phyloP scores from a whole-genome alignment of 2,797 vertebrate species.

The Gallinago stenura region DNA sequence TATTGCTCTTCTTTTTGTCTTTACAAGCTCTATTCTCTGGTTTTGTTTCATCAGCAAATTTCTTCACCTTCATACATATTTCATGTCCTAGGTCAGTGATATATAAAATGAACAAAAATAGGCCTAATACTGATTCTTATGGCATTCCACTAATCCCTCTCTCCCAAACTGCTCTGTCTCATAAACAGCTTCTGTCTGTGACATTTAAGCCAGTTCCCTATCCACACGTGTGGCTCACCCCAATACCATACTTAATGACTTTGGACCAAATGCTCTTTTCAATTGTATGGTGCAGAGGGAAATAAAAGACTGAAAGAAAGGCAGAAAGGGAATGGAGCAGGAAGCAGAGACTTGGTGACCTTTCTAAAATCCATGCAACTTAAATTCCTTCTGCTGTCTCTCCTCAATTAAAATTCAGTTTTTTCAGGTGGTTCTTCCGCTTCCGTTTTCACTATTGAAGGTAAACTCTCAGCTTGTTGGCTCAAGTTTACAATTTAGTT shows the following conservation, averaged over 20 bases:
- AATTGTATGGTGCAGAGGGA: conserved; percentile 30
- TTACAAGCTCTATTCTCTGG: conserved; percentile 46
- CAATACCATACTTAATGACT: conserved; percentile 55
- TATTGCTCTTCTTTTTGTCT: conserved; percentile 62
- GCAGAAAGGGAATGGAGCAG: neutral
- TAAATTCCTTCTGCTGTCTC: neutral
- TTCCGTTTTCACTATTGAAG: neutral
- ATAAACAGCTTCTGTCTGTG: conserved; percentile 62
- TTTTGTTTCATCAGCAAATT: conserved; percentile 75
- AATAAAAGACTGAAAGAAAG: conserved; percentile 46
- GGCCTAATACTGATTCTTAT: conserved; percentile 43
- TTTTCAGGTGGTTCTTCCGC: neutral
- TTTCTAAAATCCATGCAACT: conserved; percentile 25
- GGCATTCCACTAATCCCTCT: conserved; percentile 54
- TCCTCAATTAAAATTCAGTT: neutral
- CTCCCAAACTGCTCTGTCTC: conserved; percentile 51
- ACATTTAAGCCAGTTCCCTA: conserved; percentile 63
- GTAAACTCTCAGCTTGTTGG: neutral
- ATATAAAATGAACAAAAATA: conserved; percentile 64
- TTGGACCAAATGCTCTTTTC: conserved; percentile 50
- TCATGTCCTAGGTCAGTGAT: conserved; percentile 63
- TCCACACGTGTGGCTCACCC: conserved; percentile 49
- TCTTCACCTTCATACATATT: conserved; percentile 73
- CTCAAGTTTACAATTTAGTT: neutral
- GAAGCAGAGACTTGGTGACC: neutral